A percentile compares a stretch with the other conserved stretches of the same genome.
Conservation (phyloP, 2,113 vertebrate genomes). For the Calyptomena viridis region DNA sequence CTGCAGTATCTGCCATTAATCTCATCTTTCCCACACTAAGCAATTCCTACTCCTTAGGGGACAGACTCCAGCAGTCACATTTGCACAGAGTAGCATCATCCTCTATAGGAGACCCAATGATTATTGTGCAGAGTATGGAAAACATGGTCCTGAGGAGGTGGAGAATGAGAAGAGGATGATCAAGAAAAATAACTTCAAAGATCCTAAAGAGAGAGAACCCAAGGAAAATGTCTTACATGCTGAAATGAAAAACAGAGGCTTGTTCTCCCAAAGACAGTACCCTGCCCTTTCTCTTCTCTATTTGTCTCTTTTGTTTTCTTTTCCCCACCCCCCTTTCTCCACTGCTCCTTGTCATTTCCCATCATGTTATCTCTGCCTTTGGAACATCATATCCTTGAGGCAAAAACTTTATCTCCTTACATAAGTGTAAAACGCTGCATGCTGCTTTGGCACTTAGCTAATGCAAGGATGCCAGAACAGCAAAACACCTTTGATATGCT, state of each 20-base stretch:
- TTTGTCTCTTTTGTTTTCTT: not conserved
- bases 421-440: not conserved
- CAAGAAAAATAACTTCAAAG: not conserved
- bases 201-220: not conserved
- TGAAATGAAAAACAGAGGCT: not conserved
- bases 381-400: constrained; percentile 48
- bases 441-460: not conserved
- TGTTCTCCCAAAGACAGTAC: not conserved
- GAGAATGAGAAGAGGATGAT: not conserved
- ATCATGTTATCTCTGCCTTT: constrained; percentile 24
- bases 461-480: not conserved
- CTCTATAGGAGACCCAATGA: not conserved
- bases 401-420: constrained; percentile 33
- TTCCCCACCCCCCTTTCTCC: not conserved
- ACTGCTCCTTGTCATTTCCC: constrained; percentile 36
- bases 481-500: not conserved
- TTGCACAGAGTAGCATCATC: not conserved
- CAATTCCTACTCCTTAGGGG: not conserved
- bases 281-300: not conserved
- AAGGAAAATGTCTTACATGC: not conserved
- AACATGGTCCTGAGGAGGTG: not conserved
- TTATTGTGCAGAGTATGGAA: not conserved
- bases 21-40: not conserved
- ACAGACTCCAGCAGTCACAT: not conserved
- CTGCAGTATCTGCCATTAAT: not conserved